These are phyloP conservation scores for Thermophis baileyi DNA, from an alignment of 2,113 vertebrate species.

Conservation along the genomic window DNA sequence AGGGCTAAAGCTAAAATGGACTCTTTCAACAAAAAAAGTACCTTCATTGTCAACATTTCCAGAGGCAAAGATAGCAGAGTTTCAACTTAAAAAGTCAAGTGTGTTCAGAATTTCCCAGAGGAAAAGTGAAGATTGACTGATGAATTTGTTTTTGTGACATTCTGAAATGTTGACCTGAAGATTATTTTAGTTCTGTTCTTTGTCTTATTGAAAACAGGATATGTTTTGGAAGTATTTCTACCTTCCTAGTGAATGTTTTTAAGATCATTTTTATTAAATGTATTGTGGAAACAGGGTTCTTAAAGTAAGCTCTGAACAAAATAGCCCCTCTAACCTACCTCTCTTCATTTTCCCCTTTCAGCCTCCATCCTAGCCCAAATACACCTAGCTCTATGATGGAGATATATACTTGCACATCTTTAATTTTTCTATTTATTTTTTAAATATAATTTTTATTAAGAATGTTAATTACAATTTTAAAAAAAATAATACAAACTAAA, in stretches of 20 bases:
- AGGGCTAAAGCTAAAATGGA: constrained; percentile 13
- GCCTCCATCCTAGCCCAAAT: neutral
- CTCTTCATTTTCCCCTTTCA: neutral
- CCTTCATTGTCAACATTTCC: constrained; percentile 27
- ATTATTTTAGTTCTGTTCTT: constrained; percentile 43
- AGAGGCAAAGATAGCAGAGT: constrained; percentile 29
- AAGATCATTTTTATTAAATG: neutral
- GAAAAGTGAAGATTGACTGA: constrained; percentile 23
- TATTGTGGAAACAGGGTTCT: neutral
- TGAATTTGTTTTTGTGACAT: constrained; percentile 51
- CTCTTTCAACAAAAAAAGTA: constrained; percentile 1
- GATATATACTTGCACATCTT: neutral
- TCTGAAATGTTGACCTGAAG: constrained; percentile 33
- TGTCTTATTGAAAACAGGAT: constrained; percentile 45
- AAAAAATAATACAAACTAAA: neutral
- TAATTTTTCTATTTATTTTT: neutral
- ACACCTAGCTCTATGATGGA: neutral
- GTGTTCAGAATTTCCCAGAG: constrained; percentile 33
- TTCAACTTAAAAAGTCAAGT: constrained; percentile 26
- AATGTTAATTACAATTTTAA: neutral
- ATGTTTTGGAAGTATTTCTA: constrained; percentile 25
- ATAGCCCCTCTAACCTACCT: neutral
- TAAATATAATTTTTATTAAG: neutral
- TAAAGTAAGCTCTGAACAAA: neutral
- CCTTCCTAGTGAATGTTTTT: fast-evolving